Evolutionary conservation across 2,113 vertebrate species (phyloP), one percentile per base, ranked within the genome.

Genomic region (Gasterosteus nipponicus): DNA sequence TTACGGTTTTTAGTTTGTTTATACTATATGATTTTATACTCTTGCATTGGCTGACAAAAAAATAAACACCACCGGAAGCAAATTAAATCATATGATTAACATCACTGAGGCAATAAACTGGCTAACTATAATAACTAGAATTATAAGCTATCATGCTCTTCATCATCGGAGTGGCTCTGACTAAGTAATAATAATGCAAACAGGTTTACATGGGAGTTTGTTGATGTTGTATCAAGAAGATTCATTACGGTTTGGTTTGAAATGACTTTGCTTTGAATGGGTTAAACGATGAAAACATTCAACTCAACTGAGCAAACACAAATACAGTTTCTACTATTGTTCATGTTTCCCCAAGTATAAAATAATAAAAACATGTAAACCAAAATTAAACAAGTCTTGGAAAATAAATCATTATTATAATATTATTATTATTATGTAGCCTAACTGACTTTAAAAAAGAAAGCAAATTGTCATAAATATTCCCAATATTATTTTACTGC

Each of bases 401-500:
- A 44, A 51, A 67, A 47, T 2, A 16, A 11, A 69, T n/a, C 18
- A 12, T 18, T n/a, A 47, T 59, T 16, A 22, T n/a, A 35, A 39
- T 12, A 15, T 33, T 47, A 35, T 51, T 12, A 15, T 33, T 47
- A 16, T 31, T 16, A 1, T 3, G 9, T 6, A 47, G 9, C 0
- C 6, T 39, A 39, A 54, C 10, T 15, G 14, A 3, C 8, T 26
- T 39, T 41, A 29, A 41, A 69, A 41, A 22, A 15, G 10, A 6
- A 22, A 39, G n/a, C n/a, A n/a, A n/a, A n/a, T n/a, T n/a, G n/a
- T n/a, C n/a, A n/a, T n/a, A n/a, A n/a, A n/a, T n/a, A n/a, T n/a
- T n/a, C n/a, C n/a, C n/a, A n/a, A n/a, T n/a, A n/a, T 18, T 41
- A 69, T 33, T 26, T 63, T 56, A 15, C 47, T 61, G 57, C 56